A percentile compares a stretch with the other conserved stretches of the same genome.
These are phyloP conservation scores for Nomada fabriciana DNA, from an alignment of 2,888 invertebrate genomes.

Conservation along the genomic window DNA sequence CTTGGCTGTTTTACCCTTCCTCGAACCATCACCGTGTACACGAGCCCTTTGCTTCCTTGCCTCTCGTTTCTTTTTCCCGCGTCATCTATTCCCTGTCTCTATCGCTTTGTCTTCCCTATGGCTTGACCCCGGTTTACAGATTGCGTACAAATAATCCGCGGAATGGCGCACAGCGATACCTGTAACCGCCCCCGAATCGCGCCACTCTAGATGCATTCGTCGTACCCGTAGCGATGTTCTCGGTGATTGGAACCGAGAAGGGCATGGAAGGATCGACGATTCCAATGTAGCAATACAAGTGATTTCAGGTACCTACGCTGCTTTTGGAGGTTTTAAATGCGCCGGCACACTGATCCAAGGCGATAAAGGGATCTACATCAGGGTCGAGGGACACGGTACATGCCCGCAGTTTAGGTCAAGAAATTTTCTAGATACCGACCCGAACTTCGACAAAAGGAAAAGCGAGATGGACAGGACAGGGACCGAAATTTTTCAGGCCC, in stretches of 20 bases:
- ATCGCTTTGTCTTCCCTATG: conserved; percentile 11
- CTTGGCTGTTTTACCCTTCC: conserved; percentile 62
- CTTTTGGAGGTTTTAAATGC: not conserved
- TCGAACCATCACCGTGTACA: conserved; percentile 59
- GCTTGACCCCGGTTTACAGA: conserved; percentile 46
- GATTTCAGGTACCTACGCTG: not conserved
- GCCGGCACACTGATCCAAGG: not conserved
- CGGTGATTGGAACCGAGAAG: not conserved
- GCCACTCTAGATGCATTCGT: not conserved
- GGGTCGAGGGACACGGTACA: not conserved
- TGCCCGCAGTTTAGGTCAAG: not conserved
- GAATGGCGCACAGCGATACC: conserved; percentile 43
- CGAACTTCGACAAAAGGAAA: not conserved
- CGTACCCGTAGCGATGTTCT: conserved; percentile 13
- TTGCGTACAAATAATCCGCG: conserved; percentile 69
- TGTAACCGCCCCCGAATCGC: conserved; percentile 50
- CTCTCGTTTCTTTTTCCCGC: conserved; percentile 16
- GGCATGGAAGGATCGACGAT: not conserved
- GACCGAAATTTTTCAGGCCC: conserved; percentile 20
- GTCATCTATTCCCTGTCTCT: conserved; percentile 53
- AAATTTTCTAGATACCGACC: conserved; percentile 11
- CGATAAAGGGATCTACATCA: not conserved
- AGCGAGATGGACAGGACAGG: not conserved
- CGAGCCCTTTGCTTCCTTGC: conserved; percentile 32
- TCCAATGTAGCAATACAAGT: not conserved